phyloP scores from a whole-genome alignment of 2,113 vertebrate species.

The Eulacestoma nigropectus region DNA sequence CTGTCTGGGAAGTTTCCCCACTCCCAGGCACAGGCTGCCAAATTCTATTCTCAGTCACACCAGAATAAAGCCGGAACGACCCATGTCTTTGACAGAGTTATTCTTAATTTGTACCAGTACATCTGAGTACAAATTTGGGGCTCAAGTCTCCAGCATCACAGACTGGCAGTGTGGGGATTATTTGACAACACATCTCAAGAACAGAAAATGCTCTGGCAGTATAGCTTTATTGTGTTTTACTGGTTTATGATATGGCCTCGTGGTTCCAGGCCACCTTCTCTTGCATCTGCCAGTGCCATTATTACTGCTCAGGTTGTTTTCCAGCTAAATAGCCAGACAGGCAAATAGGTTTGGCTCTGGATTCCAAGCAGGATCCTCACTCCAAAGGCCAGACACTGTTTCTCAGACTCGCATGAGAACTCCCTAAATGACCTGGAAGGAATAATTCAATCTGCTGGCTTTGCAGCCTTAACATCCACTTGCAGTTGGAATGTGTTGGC shows the following conservation, averaged over 20 bases:
- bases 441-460: background rate
- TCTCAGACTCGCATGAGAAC: background rate
- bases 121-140: background rate
- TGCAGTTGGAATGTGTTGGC: background rate
- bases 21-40: background rate
- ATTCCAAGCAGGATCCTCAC: background rate
- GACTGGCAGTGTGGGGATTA: background rate
- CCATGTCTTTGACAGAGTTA: background rate
- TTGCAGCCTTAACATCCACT: background rate
- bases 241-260: background rate
- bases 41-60: slow-evolving; percentile 25
- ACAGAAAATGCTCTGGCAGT: background rate
- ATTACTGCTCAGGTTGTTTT: background rate
- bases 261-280: background rate
- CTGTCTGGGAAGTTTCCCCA: slow-evolving; percentile 20
- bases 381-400: background rate
- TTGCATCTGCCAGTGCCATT: background rate
- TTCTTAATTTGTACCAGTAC: background rate
- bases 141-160: background rate
- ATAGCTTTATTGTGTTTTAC: background rate
- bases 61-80: background rate
- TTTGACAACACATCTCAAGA: background rate
- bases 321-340: background rate
- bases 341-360: background rate
- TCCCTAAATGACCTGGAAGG: background rate